Evolutionary conservation across 1,140 invertebrate species (phyloP).

Genomic region (Drosophila burlai): DNA sequence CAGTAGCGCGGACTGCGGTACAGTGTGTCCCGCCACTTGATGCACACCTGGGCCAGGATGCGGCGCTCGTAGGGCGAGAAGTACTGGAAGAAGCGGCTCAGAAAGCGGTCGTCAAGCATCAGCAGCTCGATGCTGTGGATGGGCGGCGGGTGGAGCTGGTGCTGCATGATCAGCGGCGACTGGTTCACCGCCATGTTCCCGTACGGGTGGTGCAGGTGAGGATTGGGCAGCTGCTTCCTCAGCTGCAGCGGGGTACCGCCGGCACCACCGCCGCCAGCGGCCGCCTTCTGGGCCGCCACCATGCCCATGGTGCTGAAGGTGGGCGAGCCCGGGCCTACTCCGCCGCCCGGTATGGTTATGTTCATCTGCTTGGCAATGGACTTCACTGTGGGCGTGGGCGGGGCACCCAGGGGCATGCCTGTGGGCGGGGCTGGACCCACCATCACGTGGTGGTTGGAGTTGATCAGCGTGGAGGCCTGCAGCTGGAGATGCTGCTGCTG

Average conservation of each 20-base stretch:
- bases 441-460: slow-evolving; percentile 73
- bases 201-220: slow-evolving; percentile 82
- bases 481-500: slow-evolving; percentile 77
- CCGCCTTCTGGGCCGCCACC: slow-evolving; percentile 73
- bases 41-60: slow-evolving; percentile 92
- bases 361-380: slow-evolving; percentile 85
- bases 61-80: slow-evolving; percentile 92
- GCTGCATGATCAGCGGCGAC: slow-evolving; percentile 74
- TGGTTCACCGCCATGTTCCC: slow-evolving; percentile 62
- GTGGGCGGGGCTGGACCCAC: slow-evolving; percentile 59
- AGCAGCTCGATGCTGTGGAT: slow-evolving; percentile 91
- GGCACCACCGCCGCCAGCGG: slow-evolving; percentile 22
- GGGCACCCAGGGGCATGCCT: slow-evolving; percentile 72
- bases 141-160: slow-evolving; percentile 62
- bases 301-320: slow-evolving; percentile 82
- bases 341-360: slow-evolving; percentile 70
- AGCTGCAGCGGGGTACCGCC: slow-evolving; percentile 71
- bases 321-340: slow-evolving; percentile 56
- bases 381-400: slow-evolving; percentile 78
- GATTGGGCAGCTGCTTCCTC: slow-evolving; percentile 82
- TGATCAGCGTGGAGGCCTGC: slow-evolving; percentile 78
- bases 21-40: slow-evolving; percentile 93
- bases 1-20: slow-evolving; percentile 94
- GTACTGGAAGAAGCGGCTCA: slow-evolving; percentile 93
- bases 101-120: slow-evolving; percentile 93